These are phyloP conservation scores for Eumerus sabulonum DNA, from an alignment of 2,888 invertebrate species.

Conservation along the genomic window DNA sequence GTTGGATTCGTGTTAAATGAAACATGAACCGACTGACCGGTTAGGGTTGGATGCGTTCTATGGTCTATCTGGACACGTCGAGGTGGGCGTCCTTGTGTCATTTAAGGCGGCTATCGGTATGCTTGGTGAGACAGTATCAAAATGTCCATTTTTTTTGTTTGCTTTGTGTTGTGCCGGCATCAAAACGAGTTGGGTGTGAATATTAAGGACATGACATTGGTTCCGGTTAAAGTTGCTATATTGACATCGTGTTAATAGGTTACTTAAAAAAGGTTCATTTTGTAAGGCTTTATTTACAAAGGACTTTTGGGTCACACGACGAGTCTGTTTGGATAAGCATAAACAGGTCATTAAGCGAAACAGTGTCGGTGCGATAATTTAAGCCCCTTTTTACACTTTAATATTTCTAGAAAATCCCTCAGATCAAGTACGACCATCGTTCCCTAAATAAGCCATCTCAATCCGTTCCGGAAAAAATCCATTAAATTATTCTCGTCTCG, in stretches of 20 bases:
- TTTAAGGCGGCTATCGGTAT: slow-evolving; percentile 46
- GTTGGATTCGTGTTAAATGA: slow-evolving; percentile 63
- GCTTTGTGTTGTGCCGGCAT: slow-evolving; percentile 11
- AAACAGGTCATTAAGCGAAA: too few relatives aligned
- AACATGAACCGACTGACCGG: slow-evolving; percentile 51
- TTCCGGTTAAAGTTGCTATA: not conserved
- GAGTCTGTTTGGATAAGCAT: too few relatives aligned
- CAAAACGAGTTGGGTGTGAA: slow-evolving; percentile 10
- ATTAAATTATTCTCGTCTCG: slow-evolving; percentile 15
- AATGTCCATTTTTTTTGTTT: slow-evolving; percentile 52
- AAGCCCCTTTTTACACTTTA: too few relatives aligned
- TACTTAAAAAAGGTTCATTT: not conserved
- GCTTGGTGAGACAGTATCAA: slow-evolving; percentile 40
- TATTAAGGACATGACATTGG: slow-evolving; percentile 51
- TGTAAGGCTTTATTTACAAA: not conserved
- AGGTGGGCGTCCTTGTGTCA: slow-evolving; percentile 34
- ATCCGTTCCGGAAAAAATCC: slow-evolving; percentile 7
- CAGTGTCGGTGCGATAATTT: too few relatives aligned
- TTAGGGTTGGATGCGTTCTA: slow-evolving; percentile 1
- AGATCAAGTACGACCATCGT: not conserved
- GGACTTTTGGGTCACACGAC: not conserved
- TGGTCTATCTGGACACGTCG: slow-evolving; percentile 8
- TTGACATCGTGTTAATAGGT: not conserved
- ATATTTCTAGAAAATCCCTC: too few relatives aligned
- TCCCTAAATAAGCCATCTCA: slow-evolving; percentile 4